Conservation (phyloP, 1,140 invertebrate species). For the Kradibia gibbosae region DNA sequence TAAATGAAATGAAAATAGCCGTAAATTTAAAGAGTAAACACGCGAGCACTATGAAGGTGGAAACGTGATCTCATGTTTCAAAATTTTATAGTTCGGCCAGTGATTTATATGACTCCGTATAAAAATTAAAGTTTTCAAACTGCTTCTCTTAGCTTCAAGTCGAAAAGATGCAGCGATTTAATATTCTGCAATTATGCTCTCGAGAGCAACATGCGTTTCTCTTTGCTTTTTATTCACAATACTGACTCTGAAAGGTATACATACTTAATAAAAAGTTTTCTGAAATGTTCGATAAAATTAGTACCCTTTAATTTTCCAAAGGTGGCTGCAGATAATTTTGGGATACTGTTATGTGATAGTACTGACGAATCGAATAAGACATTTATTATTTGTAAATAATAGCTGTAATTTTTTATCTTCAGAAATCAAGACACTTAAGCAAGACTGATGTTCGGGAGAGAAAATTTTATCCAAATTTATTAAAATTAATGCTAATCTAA, state of each 20-base stretch:
- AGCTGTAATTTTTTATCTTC: too few relatives aligned
- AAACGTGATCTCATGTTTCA: slow-evolving; percentile 27
- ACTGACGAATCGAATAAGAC: too few relatives aligned
- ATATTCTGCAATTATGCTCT: slow-evolving; percentile 34
- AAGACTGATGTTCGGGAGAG: too few relatives aligned
- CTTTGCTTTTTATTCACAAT: slow-evolving; percentile 25
- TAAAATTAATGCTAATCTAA: too few relatives aligned
- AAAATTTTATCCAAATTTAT: too few relatives aligned
- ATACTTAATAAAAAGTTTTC: not conserved
- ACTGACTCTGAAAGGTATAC: not conserved
- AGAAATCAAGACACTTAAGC: too few relatives aligned
- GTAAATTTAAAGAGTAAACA: slow-evolving; percentile 34
- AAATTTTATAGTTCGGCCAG: slow-evolving; percentile 15
- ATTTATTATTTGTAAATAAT: too few relatives aligned
- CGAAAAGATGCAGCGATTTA: slow-evolving; percentile 29
- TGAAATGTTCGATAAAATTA: not conserved
- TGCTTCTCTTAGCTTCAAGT: not conserved
- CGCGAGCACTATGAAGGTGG: slow-evolving; percentile 2
- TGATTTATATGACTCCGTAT: slow-evolving; percentile 33
- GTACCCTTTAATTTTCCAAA: not conserved
- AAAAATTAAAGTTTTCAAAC: slow-evolving; percentile 27
- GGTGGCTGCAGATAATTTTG: not conserved
- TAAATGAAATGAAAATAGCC: slow-evolving; percentile 35
- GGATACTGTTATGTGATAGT: too few relatives aligned
- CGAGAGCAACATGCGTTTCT: slow-evolving; percentile 12